Percentiles rank a stretch among this genome's conserved stretches.
Conservation (phyloP, 2,888 invertebrate genomes). For the Mimas tiliae region DNA sequence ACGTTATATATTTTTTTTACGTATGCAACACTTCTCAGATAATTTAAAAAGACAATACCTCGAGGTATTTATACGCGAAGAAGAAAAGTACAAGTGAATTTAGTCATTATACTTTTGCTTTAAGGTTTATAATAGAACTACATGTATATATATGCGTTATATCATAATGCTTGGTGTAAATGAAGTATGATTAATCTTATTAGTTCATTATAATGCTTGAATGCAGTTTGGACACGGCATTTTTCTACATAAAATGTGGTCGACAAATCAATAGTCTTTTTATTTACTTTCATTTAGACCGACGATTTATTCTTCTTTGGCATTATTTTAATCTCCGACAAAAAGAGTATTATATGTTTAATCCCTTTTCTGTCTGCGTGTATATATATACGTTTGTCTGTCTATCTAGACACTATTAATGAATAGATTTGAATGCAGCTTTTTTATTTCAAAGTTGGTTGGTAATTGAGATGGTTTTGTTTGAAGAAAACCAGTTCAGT, state of each 20-base stretch:
- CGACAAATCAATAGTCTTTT: background rate
- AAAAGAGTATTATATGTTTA: too few species aligned
- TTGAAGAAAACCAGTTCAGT: too few species aligned
- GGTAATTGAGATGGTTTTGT: too few species aligned
- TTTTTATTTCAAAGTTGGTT: too few species aligned
- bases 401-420: too few species aligned
- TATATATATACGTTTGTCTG: too few species aligned
- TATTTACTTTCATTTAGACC: background rate
- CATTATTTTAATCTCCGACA: background rate
- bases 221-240: conserved; percentile 1
- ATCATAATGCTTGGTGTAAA: conserved; percentile 23
- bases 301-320: background rate
- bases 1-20: conserved; percentile 14
- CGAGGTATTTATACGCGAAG: conserved; percentile 8
- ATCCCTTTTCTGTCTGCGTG: too few species aligned
- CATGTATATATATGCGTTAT: conserved; percentile 3
- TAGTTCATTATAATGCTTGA: conserved; percentile 22
- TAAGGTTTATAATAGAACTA: conserved; percentile 4
- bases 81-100: background rate
- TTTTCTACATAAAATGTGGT: conserved; percentile 3
- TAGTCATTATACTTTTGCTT: background rate
- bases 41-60: conserved; percentile 21
- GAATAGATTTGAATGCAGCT: too few species aligned
- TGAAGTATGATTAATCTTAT: conserved; percentile 22
- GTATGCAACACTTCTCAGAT: conserved; percentile 24